Conservation (phyloP, 2,113 vertebrate species). For the Psophia crepitans region DNA sequence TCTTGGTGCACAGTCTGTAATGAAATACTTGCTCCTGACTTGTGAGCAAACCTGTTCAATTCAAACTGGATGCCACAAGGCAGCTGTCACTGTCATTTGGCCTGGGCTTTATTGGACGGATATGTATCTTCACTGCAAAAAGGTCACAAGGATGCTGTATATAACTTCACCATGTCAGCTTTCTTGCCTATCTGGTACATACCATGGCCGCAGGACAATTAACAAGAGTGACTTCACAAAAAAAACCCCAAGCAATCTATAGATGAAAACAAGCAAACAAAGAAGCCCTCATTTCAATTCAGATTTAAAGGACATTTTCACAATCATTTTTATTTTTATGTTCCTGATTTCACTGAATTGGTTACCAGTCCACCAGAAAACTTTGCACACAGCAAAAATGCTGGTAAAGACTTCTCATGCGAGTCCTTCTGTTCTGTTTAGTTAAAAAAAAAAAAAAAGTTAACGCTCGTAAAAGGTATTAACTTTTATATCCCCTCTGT, state of each 20-base stretch:
- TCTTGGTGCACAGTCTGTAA: slow-evolving; percentile 68
- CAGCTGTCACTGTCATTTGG: slow-evolving; percentile 92
- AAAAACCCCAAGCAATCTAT: background rate
- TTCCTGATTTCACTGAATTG: background rate
- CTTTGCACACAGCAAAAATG: background rate
- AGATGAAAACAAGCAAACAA: background rate
- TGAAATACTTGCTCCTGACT: slow-evolving; percentile 66
- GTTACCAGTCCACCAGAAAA: background rate
- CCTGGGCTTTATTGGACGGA: slow-evolving; percentile 75
- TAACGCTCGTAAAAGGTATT: background rate
- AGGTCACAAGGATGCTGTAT: slow-evolving; percentile 66
- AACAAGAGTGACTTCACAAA: slow-evolving; percentile 21
- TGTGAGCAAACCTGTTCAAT: slow-evolving; percentile 65
- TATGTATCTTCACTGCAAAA: slow-evolving; percentile 69
- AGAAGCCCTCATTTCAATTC: background rate
- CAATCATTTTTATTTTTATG: background rate
- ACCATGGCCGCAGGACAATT: slow-evolving; percentile 51
- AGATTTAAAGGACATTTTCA: background rate
- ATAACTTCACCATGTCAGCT: slow-evolving; percentile 70
- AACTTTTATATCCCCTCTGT: background rate
- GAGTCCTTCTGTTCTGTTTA: background rate
- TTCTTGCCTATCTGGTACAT: slow-evolving; percentile 62
- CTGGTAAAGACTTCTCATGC: background rate
- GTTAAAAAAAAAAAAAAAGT: background rate
- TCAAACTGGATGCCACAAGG: slow-evolving; percentile 74